Conservation (phyloP, 2,888 invertebrate species). For the Drosophila kokeensis region DNA sequence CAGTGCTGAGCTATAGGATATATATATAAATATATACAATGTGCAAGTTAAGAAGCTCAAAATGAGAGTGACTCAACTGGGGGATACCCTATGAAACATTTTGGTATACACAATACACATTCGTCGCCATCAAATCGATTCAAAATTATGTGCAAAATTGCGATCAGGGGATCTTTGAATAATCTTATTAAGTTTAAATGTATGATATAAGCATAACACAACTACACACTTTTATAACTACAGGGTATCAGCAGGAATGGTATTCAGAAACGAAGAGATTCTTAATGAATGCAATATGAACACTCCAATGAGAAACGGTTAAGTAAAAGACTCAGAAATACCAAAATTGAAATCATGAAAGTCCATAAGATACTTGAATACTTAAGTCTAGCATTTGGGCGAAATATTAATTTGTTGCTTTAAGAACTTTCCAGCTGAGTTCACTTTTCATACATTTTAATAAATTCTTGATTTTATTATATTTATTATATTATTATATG, state of each 20-base stretch:
- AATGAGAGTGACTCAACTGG: not conserved
- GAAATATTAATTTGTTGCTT: not conserved
- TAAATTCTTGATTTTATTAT: not conserved
- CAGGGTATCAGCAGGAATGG: slow-evolving; percentile 18
- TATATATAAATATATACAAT: not conserved
- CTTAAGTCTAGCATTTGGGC: not conserved
- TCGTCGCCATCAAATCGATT: not conserved
- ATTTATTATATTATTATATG: not conserved
- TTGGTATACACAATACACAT: not conserved
- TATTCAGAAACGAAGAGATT: slow-evolving; percentile 11
- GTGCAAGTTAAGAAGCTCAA: not conserved
- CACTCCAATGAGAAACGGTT: slow-evolving; percentile 2
- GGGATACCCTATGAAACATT: not conserved
- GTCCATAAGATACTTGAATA: not conserved
- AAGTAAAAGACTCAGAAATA: slow-evolving; percentile 22
- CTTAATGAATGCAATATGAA: slow-evolving; percentile 9
- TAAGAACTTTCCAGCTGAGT: not conserved
- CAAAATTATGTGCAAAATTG: not conserved
- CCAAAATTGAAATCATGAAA: not conserved
- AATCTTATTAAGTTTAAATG: not conserved
- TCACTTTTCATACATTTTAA: not conserved
- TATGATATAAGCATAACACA: not conserved
- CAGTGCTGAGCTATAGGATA: slow-evolving; percentile 37
- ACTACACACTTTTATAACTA: not conserved
- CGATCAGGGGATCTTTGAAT: not conserved